Base-by-base conservation (phyloP, 2,113 vertebrate species). In the Microcebus griseorufus region DNA sequence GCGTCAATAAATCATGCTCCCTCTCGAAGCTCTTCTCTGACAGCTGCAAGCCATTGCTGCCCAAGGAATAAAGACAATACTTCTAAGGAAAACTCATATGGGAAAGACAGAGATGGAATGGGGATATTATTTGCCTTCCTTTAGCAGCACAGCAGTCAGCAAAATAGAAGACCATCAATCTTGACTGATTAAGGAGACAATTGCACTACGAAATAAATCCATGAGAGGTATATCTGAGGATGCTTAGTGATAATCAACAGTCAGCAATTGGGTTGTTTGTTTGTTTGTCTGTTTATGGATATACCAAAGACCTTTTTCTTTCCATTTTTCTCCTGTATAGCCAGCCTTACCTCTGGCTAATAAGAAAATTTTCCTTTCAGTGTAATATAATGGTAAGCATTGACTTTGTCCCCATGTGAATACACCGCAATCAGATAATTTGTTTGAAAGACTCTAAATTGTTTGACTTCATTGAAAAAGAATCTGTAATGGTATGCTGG, bases 371-470 rank as follows among this genome's bases (percentile, higher is more conserved):
- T 92, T 64, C 78, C 75, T 92, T 96, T 98, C 75, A 75, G 53
- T 67, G 51, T 27, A 81, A 48, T 76, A 81, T 83, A 92, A 96
- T 76, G 53, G 67, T 81, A 84, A 87, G 69, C 75, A 72, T 95
- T 97, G 92, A 70, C 75, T 96, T 76, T 84, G 82, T 88, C 39
- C 94, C 58, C 86, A 16, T 62, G 64, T 90, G 88, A 97, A 97
- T 87, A 91, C 70, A 81, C 16, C 81, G 82, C 89, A 94, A 97
- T 95, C 94, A 93, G 95, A 97, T 90, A 93, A 97, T 97, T 97
- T 97, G 80, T 96, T 89, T 88, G 37, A 97, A 97, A 97, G 86
- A 95, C 86, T 95, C 86, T 97, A 96, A 96, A 95, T 88, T 94
- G 64, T 81, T 90, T 96, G 83, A 93, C 79, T 98, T 97, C 55